Conservation (phyloP, 2,113 vertebrate genomes). For the Phyllopteryx taeniolatus region DNA sequence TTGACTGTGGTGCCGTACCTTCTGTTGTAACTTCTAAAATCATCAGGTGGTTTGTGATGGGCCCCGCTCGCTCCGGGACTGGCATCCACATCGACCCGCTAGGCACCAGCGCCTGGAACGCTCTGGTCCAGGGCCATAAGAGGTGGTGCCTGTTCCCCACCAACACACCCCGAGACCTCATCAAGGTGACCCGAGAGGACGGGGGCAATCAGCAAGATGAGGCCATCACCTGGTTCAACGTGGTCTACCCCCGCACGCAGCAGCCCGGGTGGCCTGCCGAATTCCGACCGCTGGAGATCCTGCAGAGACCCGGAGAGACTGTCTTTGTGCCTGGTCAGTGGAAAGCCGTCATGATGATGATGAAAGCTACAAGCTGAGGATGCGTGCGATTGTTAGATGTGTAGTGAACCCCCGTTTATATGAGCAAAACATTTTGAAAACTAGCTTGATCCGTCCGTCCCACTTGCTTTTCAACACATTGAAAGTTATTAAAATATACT, state of each 20-base stretch:
- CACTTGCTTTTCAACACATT: no score
- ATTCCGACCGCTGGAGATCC: slow-evolving; percentile 90
- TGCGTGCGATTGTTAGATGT: no score
- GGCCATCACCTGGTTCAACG: slow-evolving; percentile 95
- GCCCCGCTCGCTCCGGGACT: slow-evolving; percentile 91
- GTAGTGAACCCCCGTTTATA: no score
- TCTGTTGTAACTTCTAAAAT: no score
- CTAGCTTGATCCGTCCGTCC: no score
- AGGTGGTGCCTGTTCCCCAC: slow-evolving; percentile 98
- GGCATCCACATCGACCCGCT: slow-evolving; percentile 98
- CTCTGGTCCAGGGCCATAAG: slow-evolving; percentile 95
- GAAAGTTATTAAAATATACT: no score
- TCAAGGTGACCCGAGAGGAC: slow-evolving; percentile 94
- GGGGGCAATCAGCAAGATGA: slow-evolving; percentile 98
- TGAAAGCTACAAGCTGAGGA: no score
- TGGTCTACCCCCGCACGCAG: slow-evolving; percentile 91
- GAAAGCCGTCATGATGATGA: background rate
- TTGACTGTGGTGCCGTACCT: background rate
- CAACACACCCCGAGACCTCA: slow-evolving; percentile 92
- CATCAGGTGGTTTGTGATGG: slow-evolving; percentile 97
- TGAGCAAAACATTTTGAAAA: no score
- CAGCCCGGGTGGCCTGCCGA: slow-evolving; percentile 88
- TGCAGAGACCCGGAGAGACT: slow-evolving; percentile 92
- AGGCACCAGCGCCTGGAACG: slow-evolving; percentile 97
- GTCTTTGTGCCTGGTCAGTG: slow-evolving; percentile 94